Conservation (phyloP, 2,888 invertebrate species). For the Plutella xylostella region DNA sequence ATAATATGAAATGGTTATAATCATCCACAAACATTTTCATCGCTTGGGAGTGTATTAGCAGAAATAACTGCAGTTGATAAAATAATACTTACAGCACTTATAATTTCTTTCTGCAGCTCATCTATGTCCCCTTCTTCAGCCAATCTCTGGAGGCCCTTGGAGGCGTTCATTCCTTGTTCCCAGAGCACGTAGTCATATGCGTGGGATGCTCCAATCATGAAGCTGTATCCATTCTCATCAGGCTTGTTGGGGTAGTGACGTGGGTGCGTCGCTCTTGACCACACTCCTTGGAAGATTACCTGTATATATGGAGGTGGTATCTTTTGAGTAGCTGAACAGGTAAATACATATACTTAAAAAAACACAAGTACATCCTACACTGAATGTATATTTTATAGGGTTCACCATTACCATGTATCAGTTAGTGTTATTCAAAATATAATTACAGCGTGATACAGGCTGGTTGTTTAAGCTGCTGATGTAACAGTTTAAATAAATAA, state of each 20-base stretch:
- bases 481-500: no score
- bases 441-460: no score
- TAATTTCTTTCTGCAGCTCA: constrained; percentile 40
- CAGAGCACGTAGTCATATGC: constrained; percentile 35
- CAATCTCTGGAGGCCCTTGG: constrained; percentile 31
- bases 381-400: no score
- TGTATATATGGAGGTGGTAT: constrained; percentile 18
- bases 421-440: no score
- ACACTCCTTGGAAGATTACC: constrained; percentile 50
- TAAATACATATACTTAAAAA: no score
- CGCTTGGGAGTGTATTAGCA: background rate
- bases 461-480: no score
- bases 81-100: constrained; percentile 30
- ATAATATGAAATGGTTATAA: no score
- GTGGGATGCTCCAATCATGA: constrained; percentile 56
- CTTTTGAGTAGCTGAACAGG: no score
- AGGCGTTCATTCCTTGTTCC: constrained; percentile 37
- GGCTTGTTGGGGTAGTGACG: constrained; percentile 48
- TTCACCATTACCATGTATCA: no score
- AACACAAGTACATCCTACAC: no score
- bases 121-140: constrained; percentile 36
- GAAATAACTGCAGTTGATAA: background rate
- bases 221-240: constrained; percentile 50
- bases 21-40: no score
- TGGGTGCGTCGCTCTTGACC: constrained; percentile 53